Conservation (phyloP, 2,888 invertebrate genomes). For the Reticulitermes lucifugus region DNA sequence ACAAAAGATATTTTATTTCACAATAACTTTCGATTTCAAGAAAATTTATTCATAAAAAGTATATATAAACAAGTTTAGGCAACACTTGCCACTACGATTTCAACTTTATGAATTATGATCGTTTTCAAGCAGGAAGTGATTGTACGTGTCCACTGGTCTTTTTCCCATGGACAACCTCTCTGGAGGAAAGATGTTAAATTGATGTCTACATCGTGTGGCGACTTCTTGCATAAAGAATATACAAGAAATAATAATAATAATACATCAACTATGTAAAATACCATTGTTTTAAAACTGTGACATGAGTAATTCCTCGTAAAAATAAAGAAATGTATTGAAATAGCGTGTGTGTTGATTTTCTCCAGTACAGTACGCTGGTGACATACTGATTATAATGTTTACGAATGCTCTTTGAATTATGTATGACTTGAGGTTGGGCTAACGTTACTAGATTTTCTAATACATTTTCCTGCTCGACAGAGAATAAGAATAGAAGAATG, state of each 20-base stretch:
- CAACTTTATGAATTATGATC: neutral
- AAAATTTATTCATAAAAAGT: too few species aligned
- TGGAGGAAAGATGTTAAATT: neutral
- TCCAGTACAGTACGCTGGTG: neutral
- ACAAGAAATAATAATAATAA: neutral
- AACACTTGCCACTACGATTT: neutral
- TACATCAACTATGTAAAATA: neutral
- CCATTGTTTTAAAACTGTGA: slow-evolving; percentile 9
- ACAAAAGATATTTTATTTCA: too few species aligned
- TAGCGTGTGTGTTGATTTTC: neutral
- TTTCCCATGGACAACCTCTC: neutral
- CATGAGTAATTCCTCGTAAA: neutral
- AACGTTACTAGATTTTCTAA: neutral
- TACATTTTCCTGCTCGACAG: neutral
- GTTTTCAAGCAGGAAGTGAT: neutral
- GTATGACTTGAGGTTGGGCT: neutral
- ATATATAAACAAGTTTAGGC: neutral
- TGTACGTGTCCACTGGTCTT: neutral
- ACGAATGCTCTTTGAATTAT: neutral
- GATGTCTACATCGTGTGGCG: neutral
- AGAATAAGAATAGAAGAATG: neutral
- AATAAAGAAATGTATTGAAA: slow-evolving; percentile 9
- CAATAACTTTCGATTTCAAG: too few species aligned
- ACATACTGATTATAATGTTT: neutral
- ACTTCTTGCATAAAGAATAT: neutral